A percentile compares a stretch with the other conserved stretches of the same genome.
phyloP scores from a whole-genome alignment of 2,888 invertebrate species.

The Idaea biselata region DNA sequence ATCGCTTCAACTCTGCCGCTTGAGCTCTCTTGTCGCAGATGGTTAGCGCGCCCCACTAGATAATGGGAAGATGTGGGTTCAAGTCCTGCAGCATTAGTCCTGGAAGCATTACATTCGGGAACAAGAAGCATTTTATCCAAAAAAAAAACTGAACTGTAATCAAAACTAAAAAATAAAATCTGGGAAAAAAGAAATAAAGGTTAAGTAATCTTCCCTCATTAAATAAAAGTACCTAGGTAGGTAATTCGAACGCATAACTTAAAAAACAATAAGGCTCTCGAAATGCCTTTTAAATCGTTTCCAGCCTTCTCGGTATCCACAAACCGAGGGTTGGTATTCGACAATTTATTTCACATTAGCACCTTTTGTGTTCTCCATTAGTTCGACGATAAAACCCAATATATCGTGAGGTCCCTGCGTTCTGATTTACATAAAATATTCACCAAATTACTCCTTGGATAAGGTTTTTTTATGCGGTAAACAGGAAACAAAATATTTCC shows the following conservation, averaged over 20 bases:
- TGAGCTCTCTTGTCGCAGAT: no score
- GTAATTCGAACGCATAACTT: background rate
- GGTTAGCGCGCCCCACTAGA: no score
- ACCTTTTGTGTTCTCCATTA: slow-evolving; percentile 62
- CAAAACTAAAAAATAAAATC: no score
- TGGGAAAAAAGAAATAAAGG: no score
- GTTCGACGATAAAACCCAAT: slow-evolving; percentile 46
- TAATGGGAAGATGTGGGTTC: no score
- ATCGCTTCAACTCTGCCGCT: no score
- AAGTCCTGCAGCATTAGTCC: no score
- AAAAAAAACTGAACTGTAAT: no score
- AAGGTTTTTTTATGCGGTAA: background rate
- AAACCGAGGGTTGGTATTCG: slow-evolving; percentile 42
- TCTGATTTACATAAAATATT: slow-evolving; percentile 41
- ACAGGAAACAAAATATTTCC: background rate
- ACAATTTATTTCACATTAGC: slow-evolving; percentile 77
- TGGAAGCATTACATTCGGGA: no score
- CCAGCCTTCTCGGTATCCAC: slow-evolving; percentile 14
- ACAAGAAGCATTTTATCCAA: no score
- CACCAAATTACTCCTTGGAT: slow-evolving; percentile 12
- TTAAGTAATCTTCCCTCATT: no score
- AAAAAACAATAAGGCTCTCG: background rate
- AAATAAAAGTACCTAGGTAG: background rate
- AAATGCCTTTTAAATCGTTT: slow-evolving; percentile 14
- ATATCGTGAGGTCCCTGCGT: slow-evolving; percentile 37